These are phyloP conservation scores for Myiozetetes cayanensis DNA, from an alignment of 2,113 vertebrate species.

Conservation along the genomic window DNA sequence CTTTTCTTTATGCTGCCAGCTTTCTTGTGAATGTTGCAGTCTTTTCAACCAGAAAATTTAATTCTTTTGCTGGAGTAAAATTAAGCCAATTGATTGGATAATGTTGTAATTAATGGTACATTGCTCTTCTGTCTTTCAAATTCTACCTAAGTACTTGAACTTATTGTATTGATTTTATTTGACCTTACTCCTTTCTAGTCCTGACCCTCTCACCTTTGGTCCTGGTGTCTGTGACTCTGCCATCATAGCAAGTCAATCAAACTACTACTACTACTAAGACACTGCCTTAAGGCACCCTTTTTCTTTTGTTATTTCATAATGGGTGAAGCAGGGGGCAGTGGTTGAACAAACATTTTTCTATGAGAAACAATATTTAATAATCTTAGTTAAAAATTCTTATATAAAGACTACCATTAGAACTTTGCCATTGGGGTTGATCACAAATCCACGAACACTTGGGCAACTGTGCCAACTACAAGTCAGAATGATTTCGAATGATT, in stretches of 20 bases:
- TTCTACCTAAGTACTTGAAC: not conserved
- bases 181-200: not conserved
- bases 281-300: fast-evolving
- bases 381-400: not conserved
- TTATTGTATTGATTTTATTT: not conserved
- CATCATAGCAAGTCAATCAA: not conserved
- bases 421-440: not conserved
- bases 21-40: not conserved
- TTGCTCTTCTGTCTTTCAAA: not conserved
- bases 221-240: not conserved
- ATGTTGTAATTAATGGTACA: not conserved
- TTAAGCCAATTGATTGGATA: not conserved
- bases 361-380: not conserved
- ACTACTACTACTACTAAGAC: not conserved
- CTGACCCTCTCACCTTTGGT: not conserved
- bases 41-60: not conserved
- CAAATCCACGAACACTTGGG: not conserved
- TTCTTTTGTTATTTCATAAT: not conserved
- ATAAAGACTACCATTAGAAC: not conserved
- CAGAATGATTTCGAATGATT: not conserved
- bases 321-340: not conserved
- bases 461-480: not conserved
- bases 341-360: not conserved
- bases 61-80: not conserved
- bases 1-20: not conserved